These are phyloP conservation scores for Eleutherodactylus coqui DNA, from an alignment of 2,797 vertebrate genomes.

Conservation along the genomic window DNA sequence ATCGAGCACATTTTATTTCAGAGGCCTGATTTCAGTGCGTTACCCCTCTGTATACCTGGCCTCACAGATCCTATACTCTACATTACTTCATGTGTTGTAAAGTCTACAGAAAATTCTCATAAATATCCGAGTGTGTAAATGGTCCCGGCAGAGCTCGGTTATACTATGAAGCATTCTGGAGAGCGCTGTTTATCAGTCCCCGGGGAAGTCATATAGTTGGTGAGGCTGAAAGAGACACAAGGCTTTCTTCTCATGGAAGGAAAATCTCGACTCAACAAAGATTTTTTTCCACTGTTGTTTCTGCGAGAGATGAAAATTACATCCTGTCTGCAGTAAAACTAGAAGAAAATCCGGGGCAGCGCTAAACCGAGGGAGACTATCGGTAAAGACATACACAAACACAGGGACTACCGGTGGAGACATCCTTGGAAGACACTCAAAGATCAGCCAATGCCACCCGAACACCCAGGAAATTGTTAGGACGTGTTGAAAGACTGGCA, in stretches of 20 bases:
- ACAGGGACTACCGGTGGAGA: neutral
- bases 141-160: conserved; percentile 20
- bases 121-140: conserved; percentile 31
- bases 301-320: conserved; percentile 3
- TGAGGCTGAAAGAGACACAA: conserved; percentile 32
- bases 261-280: conserved; percentile 26
- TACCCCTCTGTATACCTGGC: neutral
- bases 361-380: neutral
- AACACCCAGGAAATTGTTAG: no score
- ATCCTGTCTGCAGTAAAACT: conserved; percentile 1
- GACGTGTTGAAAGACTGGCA: no score
- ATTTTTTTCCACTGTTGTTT: conserved; percentile 21
- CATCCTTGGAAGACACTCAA: neutral
- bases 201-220: conserved; percentile 22
- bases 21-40: neutral
- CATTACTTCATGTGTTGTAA: conserved; percentile 12
- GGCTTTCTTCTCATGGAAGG: neutral
- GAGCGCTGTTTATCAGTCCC: conserved; percentile 33
- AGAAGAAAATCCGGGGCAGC: neutral
- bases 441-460: no score
- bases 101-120: conserved; percentile 13
- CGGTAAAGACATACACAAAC: neutral
- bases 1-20: neutral
- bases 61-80: neutral
- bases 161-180: neutral